A percentile compares a stretch with the other conserved stretches of the same genome.
Evolutionary conservation across 2,113 vertebrate genomes (phyloP).

Genomic region (Proteles cristata): DNA sequence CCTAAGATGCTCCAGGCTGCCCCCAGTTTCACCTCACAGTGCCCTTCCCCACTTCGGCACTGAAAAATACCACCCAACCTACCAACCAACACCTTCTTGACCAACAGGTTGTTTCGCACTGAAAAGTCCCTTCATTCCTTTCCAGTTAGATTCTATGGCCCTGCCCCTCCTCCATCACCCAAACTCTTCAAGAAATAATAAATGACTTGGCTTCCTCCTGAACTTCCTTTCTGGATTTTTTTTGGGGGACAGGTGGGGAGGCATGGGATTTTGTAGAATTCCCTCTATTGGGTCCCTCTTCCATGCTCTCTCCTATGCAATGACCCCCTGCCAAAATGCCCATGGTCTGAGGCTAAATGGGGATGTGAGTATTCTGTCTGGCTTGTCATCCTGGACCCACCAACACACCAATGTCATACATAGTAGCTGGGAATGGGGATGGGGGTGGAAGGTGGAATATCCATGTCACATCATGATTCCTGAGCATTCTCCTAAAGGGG

Average conservation of each 20-base stretch:
- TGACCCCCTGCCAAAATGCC: background rate
- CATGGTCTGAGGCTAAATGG: background rate
- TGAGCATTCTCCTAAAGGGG: background rate
- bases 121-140: conserved; percentile 23
- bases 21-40: background rate
- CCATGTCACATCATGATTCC: background rate
- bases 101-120: background rate
- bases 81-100: background rate
- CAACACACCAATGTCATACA: background rate
- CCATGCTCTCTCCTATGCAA: background rate
- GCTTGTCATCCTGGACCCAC: background rate
- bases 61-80: conserved; percentile 24
- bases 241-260: background rate
- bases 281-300: background rate
- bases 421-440: background rate
- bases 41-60: background rate
- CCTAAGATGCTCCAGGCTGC: background rate
- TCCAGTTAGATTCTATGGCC: background rate
- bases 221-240: conserved; percentile 28
- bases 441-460: background rate
- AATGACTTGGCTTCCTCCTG: conserved; percentile 42
- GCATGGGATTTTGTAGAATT: background rate
- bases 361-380: background rate
- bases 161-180: background rate
- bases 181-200: conserved; percentile 55